These are phyloP conservation scores for Laterallus jamaicensis DNA, from an alignment of 2,113 vertebrate genomes.

Conservation along the genomic window DNA sequence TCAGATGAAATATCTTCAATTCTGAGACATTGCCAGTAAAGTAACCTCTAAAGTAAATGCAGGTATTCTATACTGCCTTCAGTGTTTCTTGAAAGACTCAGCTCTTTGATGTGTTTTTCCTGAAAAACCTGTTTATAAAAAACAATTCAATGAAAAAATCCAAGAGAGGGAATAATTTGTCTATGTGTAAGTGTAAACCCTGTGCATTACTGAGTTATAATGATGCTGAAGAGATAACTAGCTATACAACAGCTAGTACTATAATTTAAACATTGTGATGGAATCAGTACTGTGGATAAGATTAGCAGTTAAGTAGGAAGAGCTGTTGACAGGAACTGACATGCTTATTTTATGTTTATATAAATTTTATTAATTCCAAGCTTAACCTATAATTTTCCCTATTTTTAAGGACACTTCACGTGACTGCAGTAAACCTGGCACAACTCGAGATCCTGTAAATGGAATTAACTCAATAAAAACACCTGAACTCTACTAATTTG, in stretches of 20 bases:
- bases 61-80: neutral
- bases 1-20: neutral
- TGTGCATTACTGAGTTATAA: neutral
- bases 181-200: neutral
- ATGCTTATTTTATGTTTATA: neutral
- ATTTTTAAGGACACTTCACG: neutral
- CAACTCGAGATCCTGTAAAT: neutral
- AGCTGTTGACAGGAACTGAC: neutral
- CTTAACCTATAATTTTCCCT: neutral
- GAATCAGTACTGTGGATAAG: neutral
- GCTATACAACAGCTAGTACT: neutral
- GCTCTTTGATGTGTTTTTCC: neutral
- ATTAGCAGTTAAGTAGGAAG: neutral
- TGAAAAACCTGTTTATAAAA: neutral
- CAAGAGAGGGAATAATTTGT: neutral
- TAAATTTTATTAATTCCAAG: neutral
- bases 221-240: neutral
- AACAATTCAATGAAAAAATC: neutral
- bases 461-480: neutral
- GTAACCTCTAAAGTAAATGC: neutral
- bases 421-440: neutral
- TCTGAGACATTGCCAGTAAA: neutral
- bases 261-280: neutral
- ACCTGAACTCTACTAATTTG: neutral
- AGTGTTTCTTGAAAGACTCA: neutral